Evolutionary conservation across 2,113 vertebrate genomes (phyloP), one percentile per base, ranked within the genome.

Genomic region (Percopsis transmontana): DNA sequence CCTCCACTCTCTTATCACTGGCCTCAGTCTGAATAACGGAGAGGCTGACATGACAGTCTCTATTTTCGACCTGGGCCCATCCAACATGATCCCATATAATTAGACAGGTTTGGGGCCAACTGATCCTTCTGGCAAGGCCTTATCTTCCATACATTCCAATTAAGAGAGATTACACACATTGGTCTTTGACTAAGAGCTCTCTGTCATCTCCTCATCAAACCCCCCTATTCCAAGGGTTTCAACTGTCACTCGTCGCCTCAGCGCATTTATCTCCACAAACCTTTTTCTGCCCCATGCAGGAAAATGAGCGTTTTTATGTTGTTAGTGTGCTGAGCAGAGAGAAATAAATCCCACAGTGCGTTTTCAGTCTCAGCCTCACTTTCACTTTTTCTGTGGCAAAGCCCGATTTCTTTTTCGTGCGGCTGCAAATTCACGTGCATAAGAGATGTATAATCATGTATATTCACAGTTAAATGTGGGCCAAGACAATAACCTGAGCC

Each of bases 71-170:
- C 57, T 62, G 21, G 74, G 65, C 67, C 44, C 74, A 64, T 47
- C 74, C 74, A 88, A 83, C 82, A 79, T 87, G 74, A 85, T 86
- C 80, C 82, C 71, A 77, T 80, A 82, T 88, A 86, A 86, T 90
- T 81, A 89, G 87, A 24, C 77, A 76, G 79, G 64, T 79, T 81
- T 83, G 88, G 81, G 66, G 79, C 77, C 74, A 86, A 77, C 82
- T 76, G 78, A 84, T 85, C 82, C 81, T 16, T 80, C 57, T 76
- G 51, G 41, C 66, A 81, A 62, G 64, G 65, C 55, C 83, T 68
- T 78, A 74, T 85, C 80, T 81, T 80, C 83, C 81, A 84, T 85
- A 85, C 77, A 85, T 86, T 85, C 82, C 81, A 88, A 87, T 88
- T 83, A 83, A 85, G 85, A 84, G 70, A 50, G 81, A 87, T 90